Evolutionary conservation across 2,113 vertebrate species (phyloP).

Genomic region (Drymodes brunneopygia): DNA sequence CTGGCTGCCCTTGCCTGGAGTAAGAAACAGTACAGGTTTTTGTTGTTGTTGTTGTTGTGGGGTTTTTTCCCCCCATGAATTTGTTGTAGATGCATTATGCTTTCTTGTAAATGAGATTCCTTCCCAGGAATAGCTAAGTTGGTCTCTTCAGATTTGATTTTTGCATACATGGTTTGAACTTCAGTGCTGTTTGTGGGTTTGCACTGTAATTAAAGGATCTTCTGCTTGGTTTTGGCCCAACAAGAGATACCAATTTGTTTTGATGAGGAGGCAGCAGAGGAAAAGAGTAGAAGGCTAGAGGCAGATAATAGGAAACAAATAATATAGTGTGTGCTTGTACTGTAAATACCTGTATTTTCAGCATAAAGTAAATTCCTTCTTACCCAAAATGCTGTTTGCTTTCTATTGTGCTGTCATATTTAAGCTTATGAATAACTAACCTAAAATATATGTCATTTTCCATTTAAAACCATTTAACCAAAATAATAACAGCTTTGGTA

Average conservation of each 20-base stretch:
- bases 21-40: not conserved
- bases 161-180: not conserved
- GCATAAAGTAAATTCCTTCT: not conserved
- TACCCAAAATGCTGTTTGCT: not conserved
- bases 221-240: not conserved
- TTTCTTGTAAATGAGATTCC: not conserved
- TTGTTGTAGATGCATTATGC: not conserved
- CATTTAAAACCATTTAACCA: conserved; percentile 4
- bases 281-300: not conserved
- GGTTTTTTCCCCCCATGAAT: not conserved
- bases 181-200: not conserved
- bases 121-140: not conserved
- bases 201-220: not conserved
- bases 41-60: not conserved
- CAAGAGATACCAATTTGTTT: not conserved
- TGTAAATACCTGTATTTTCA: not conserved
- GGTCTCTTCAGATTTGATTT: not conserved
- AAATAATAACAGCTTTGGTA: not conserved
- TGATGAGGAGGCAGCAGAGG: not conserved
- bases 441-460: conserved; percentile 1
- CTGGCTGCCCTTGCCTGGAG: not conserved
- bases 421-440: not conserved
- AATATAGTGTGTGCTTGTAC: not conserved
- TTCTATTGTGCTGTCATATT: not conserved
- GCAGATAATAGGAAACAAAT: not conserved